phyloP scores from a whole-genome alignment of 2,888 invertebrate genomes.

The Pilophorus perplexus region DNA sequence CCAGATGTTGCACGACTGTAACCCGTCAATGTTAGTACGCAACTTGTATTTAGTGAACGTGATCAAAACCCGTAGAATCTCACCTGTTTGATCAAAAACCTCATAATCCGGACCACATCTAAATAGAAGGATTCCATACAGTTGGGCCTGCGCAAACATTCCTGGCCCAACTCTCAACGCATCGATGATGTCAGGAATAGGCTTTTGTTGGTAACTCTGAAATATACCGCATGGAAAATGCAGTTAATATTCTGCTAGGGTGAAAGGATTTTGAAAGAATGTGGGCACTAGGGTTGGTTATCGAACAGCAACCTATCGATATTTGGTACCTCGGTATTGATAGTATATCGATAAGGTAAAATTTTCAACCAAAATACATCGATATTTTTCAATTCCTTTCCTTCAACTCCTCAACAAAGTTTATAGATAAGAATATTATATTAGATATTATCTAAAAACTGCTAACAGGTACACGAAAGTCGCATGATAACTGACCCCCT shows the following conservation, averaged over 20 bases:
- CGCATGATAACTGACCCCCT: too few species aligned
- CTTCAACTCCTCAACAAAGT: too few species aligned
- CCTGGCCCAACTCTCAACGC: constrained; percentile 68
- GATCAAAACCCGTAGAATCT: neutral
- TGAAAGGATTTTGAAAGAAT: neutral
- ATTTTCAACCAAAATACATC: too few species aligned
- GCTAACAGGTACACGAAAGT: too few species aligned
- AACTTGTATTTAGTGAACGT: neutral
- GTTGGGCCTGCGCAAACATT: constrained; percentile 75
- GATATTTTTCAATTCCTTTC: too few species aligned
- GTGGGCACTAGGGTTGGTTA: too few species aligned
- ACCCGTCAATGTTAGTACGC: neutral
- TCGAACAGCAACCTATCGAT: too few species aligned
- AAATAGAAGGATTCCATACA: constrained; percentile 77
- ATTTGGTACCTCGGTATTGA: too few species aligned
- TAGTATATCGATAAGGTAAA: too few species aligned
- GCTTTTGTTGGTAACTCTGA: constrained; percentile 62
- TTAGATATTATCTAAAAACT: too few species aligned
- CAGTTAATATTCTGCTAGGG: neutral
- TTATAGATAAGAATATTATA: too few species aligned
- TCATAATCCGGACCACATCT: constrained; percentile 78
- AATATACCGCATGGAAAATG: too few species aligned
- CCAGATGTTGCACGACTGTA: constrained; percentile 67
- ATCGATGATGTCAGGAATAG: constrained; percentile 72
- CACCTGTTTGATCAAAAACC: constrained; percentile 59